These are phyloP conservation scores for Malthinus seriepunctatus DNA, from an alignment of 2,888 invertebrate species.

Conservation along the genomic window DNA sequence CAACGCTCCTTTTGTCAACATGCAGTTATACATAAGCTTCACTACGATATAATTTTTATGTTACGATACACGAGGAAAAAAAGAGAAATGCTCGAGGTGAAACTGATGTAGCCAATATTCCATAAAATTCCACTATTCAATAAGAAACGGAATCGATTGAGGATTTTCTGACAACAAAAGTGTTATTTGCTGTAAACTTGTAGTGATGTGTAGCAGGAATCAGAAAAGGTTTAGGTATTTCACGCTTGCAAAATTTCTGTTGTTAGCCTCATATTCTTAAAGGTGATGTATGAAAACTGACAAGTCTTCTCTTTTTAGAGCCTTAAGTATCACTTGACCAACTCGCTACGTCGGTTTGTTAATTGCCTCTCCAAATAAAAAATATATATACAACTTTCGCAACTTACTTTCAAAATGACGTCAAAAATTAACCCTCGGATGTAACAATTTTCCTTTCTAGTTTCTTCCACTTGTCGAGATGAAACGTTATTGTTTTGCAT, in stretches of 20 bases:
- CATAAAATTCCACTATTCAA: constrained; percentile 30
- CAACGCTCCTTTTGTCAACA: too few species aligned
- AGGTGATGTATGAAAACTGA: constrained; percentile 20
- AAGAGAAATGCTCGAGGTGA: constrained; percentile 17
- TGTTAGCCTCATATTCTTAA: constrained; percentile 20
- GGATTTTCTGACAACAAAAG: constrained; percentile 31
- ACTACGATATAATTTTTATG: background rate
- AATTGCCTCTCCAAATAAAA: constrained; percentile 4
- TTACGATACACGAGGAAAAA: background rate
- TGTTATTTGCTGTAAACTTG: constrained; percentile 32
- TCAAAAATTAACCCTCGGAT: background rate
- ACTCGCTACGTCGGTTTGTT: constrained; percentile 6
- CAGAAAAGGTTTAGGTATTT: constrained; percentile 30
- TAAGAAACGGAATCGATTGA: constrained; percentile 29
- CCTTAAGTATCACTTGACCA: background rate
- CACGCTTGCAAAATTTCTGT: constrained; percentile 25
- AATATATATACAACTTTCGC: background rate
- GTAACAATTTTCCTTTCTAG: too few species aligned
- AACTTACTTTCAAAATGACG: background rate
- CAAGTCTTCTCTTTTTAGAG: constrained; percentile 5
- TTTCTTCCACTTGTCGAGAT: too few species aligned
- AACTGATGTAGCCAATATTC: constrained; percentile 29
- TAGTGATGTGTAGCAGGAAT: constrained; percentile 31
- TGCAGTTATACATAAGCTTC: background rate
- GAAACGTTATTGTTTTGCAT: too few species aligned